Conservation (phyloP, 2,113 vertebrate species). For the Cephalopterus ornatus region DNA sequence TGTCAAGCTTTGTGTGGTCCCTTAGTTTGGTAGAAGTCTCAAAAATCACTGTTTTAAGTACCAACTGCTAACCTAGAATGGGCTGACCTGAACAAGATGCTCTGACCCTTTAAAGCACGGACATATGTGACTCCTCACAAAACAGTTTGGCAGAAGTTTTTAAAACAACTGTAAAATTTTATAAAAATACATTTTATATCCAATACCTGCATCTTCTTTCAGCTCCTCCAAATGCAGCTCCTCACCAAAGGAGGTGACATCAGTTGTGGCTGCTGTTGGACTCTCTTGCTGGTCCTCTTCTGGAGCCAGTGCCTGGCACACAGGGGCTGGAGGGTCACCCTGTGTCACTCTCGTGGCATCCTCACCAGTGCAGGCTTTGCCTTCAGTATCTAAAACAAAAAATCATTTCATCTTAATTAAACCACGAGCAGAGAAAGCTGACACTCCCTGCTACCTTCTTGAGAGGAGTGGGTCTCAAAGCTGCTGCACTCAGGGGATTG, state of each 20-base stretch:
- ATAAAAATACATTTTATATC: background rate
- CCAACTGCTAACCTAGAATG: background rate
- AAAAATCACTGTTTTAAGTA: background rate
- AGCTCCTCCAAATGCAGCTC: constrained; percentile 50
- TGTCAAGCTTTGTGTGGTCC: background rate
- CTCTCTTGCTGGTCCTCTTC: constrained; percentile 60
- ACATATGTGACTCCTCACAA: background rate
- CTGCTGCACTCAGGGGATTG: background rate
- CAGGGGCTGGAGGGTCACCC: constrained; percentile 56
- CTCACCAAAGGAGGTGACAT: constrained; percentile 40
- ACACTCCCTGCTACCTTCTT: background rate
- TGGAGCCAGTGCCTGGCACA: constrained; percentile 49
- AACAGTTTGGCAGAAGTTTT: background rate
- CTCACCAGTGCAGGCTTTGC: constrained; percentile 49
- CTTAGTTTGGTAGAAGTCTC: background rate
- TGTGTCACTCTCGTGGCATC: constrained; percentile 11
- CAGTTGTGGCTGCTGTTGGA: background rate
- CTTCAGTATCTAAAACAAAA: constrained; percentile 72
- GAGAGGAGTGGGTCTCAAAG: background rate
- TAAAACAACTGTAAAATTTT: background rate
- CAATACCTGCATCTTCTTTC: constrained; percentile 74
- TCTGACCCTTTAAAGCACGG: background rate
- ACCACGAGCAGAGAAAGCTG: background rate
- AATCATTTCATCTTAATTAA: background rate
- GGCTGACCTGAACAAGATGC: background rate